These are phyloP conservation scores for Mactromeris polynyma DNA, from an alignment of 2,888 invertebrate genomes.

Conservation along the genomic window DNA sequence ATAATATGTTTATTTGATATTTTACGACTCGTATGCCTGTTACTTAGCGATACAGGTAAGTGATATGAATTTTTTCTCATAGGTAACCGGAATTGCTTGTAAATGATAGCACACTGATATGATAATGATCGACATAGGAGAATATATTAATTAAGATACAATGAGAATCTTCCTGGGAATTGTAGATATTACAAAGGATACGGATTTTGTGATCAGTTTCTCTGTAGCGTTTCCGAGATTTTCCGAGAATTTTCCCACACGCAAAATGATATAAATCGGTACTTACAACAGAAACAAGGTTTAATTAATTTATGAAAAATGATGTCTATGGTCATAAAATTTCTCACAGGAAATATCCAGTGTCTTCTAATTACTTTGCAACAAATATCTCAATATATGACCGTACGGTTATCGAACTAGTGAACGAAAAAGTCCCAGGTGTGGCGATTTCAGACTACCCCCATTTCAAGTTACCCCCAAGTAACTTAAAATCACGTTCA, in stretches of 20 bases:
- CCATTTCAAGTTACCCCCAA: no score
- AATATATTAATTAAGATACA: not conserved
- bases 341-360: not conserved
- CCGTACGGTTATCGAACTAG: no score
- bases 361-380: not conserved
- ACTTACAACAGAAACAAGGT: not conserved
- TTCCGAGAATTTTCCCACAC: not conserved
- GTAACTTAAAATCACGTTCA: no score
- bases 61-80: not conserved
- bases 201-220: not conserved
- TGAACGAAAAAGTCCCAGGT: no score
- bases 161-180: not conserved
- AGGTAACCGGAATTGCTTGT: not conserved
- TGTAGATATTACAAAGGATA: not conserved
- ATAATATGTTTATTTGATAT: slow-evolving; percentile 6
- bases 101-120: not conserved
- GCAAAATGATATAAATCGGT: not conserved
- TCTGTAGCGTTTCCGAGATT: not conserved
- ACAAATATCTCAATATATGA: no score
- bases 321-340: not conserved
- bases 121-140: not conserved
- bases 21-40: not conserved
- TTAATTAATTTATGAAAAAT: not conserved
- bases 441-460: no score
- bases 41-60: not conserved